Evolutionary conservation across 2,113 vertebrate species (phyloP), one percentile per base, ranked within the genome.

Genomic region (Anthoscopus minutus): DNA sequence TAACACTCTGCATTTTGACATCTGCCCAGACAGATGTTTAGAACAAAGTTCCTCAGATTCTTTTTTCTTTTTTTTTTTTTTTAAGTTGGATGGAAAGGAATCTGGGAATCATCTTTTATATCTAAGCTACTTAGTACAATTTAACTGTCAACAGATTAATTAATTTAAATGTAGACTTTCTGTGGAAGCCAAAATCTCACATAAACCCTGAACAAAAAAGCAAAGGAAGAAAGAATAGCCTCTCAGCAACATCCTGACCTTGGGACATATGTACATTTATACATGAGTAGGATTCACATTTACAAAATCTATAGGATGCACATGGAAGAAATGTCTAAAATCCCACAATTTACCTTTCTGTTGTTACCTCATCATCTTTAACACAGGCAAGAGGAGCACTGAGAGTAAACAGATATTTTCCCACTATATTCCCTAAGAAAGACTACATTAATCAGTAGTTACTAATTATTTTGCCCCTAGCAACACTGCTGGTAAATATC

Each of bases 21-120:
- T 97, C 97, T 98, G 97, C 96, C 97, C 92, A 95, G 96, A 82
- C 97, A 97, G 96, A 98, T 97, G 96, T 97, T 97, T 97, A 96
- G 94, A 96, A 94, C 21, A 23, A 95, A 97, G 81, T 91, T 97
- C 85, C 92, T 94, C 67, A 53, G 64, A 87, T 81, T 86, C 67
- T 93, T 94, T 78, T 61, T 78, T 69, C 24, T 13, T 79, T 48
- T 31, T 19, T 25, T 67, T 53, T 70, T 85, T 86, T 95, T 88
- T 30, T 28, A 94, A 74, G 92, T 94, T 92, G 58, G 35, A 73
- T 61, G 76, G 81, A 92, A 97, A 90, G 96, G 96, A 93, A 96
- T 96, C 94, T 97, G 94, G 92, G 87, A 97, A 92, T 96, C 89
- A 96, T 97, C 95, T 97, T 95, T 97, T 93, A 83, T 95, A 93